Evolutionary conservation across 2,113 vertebrate genomes (phyloP), one percentile per base, ranked within the genome.

Genomic region (Oxygymnocypris stewartii): DNA sequence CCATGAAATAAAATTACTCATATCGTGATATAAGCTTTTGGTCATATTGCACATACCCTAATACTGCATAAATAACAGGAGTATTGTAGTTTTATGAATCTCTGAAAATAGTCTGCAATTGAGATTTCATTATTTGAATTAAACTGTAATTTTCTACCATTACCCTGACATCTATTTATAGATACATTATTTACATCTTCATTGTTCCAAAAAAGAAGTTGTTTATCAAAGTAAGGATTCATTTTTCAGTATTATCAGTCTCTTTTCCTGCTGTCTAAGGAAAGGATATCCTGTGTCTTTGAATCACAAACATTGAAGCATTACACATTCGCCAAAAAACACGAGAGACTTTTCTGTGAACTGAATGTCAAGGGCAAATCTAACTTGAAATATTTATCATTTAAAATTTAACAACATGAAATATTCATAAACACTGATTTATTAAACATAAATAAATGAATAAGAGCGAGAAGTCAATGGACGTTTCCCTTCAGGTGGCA

Each of bases 271-370:
- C 88, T 67, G 76, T 88, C 89, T 83, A 84, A 63, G 69, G 75
- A 79, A 91, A 92, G 94, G 93, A 94, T 90, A 93, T 94, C 93
- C 93, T 91, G 90, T 87, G 88, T 86, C 85, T 90, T 80, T 83
- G 79, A 35, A 23, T 84, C 87, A 57, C 82, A 28, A 78, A 82
- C 85, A 79, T 28, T 82, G 35, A 87, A 0, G 28, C 75, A 79
- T 25, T 47, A 87, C 40, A 79, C 65, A 71, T 44, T 69, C 35
- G 78, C 78, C 82, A 79, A 81, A 44, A 84, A 28, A n/a, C 79
- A 57, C 42, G 12, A 54, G n/a, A 67, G 20, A 42, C 31, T 49
- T 20, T 25, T 59, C 18, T 67, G 37, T 49, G 16, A 31, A n/a
- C 20, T 28, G n/a, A n/a, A 82, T 49, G 61, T 82, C 61, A 82